Evolutionary conservation across 2,113 vertebrate genomes (phyloP).

Genomic region (Xenus cinereus): DNA sequence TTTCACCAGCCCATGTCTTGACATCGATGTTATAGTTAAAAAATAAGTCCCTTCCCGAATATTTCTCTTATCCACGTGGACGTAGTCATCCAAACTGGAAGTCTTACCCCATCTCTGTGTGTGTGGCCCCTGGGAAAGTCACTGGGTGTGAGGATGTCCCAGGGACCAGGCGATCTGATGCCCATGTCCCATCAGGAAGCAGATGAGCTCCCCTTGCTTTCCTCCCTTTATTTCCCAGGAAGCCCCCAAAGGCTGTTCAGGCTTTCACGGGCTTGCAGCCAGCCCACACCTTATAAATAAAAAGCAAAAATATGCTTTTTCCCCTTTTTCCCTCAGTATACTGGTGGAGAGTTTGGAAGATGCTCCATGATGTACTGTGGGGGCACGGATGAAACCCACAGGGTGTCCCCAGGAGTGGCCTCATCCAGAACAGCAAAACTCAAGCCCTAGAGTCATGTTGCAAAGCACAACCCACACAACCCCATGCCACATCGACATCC

Average conservation of each 20-base stretch:
- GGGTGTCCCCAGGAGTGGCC: background rate
- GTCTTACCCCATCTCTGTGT: background rate
- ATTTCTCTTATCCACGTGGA: background rate
- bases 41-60: background rate
- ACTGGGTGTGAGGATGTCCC: background rate
- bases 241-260: background rate
- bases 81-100: background rate
- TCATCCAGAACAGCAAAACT: background rate
- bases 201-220: background rate
- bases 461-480: background rate
- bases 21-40: background rate
- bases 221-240: background rate
- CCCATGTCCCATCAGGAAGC: background rate
- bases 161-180: rapidly evolving
- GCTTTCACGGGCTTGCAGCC: background rate
- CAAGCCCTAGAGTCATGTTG: background rate
- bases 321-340: rapidly evolving
- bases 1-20: background rate
- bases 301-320: background rate
- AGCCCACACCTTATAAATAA: background rate
- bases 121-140: background rate
- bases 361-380: rapidly evolving
- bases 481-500: rapidly evolving
- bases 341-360: background rate
- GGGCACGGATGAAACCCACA: background rate